These are phyloP conservation scores for Zoroaster sp. DNA, from an alignment of 53 echinoderm and acorn worm species.

Conservation along the genomic window DNA sequence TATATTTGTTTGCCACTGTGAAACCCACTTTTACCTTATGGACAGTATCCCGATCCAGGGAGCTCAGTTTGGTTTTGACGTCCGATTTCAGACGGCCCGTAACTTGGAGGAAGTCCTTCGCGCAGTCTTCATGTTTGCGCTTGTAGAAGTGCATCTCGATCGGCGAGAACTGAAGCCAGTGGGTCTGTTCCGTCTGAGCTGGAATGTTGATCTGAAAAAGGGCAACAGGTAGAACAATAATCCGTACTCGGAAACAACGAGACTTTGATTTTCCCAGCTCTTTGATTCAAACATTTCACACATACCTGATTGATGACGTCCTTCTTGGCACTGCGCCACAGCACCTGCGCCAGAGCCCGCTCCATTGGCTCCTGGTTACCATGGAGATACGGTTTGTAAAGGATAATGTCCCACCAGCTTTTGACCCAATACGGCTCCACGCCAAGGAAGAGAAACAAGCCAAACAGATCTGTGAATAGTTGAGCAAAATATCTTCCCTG, in stretches of 20 bases:
- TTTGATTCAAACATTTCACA: background rate
- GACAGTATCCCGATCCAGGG: constrained; percentile 44
- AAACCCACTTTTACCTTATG: constrained; percentile 33
- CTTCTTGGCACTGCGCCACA: constrained; percentile 94
- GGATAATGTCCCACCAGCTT: constrained; percentile 84
- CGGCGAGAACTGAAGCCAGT: constrained; percentile 94
- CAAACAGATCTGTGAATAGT: constrained; percentile 81
- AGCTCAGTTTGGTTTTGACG: constrained; percentile 9
- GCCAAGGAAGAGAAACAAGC: constrained; percentile 91
- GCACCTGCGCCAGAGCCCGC: constrained; percentile 68
- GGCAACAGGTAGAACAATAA: background rate
- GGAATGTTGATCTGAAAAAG: constrained; percentile 86
- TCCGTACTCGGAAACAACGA: background rate
- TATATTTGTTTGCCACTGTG: too few relatives aligned
- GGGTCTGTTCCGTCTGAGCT: constrained; percentile 87
- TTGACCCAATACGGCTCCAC: constrained; percentile 94
- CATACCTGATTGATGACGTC: constrained; percentile 86
- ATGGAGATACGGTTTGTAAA: constrained; percentile 76
- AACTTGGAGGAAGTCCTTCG: constrained; percentile 56
- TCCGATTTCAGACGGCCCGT: constrained; percentile 1
- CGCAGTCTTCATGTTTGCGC: constrained; percentile 84
- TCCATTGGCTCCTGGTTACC: constrained; percentile 85
- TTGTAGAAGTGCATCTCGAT: constrained; percentile 96
- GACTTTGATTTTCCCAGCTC: background rate
- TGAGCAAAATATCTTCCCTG: too few relatives aligned